Evolutionary conservation across 1,140 invertebrate species (phyloP), one percentile per base, ranked within the genome.

Genomic region (Diabrotica virgifera): DNA sequence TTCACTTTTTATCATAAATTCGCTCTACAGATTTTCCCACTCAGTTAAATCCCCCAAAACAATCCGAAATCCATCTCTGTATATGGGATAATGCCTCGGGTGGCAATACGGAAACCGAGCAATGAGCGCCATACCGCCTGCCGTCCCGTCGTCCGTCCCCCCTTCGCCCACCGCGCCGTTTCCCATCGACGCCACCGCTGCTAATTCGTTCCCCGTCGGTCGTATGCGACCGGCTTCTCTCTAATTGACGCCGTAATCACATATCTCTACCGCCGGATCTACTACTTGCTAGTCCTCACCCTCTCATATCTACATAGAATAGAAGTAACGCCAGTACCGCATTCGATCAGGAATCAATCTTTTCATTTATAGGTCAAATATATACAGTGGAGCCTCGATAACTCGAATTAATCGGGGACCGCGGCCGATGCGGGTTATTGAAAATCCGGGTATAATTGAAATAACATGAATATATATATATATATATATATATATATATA

Each of bases 241-340:
- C 67, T 69, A 69, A 69, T 69, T 69, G 67, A 69, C 64, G 64
- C 60, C 57, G 60, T 69, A 69, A 64, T 66, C 63, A 66, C 58
- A 63, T 64, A 69, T 65, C 63, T 68, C 67, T 63, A 64, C 64
- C 64, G 59, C 37, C 67, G 63, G 59, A 58, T 59, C 64, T 40
- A 46, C 64, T 40, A 46, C 62, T 37, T 46, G 10, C 50, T 46
- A n/a, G 6, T 40, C 50, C 52, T 59, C 51, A 36, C 60, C 36
- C 52, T 11, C 52, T 37, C 38, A 46, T 24, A 46, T 46, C n/a
- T 46, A 46, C 40, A 46, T 8, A 46, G 40, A n/a, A 46, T 8
- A 46, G 24, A 24, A 24, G 24, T 24, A 24, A 24, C 24, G 24
- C 24, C 24, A 24, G 24, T 24, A 4, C 24, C 24, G 24, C 24